These are phyloP conservation scores for Saccostrea cuccullata DNA, from an alignment of 1,140 invertebrate species.

Conservation along the genomic window DNA sequence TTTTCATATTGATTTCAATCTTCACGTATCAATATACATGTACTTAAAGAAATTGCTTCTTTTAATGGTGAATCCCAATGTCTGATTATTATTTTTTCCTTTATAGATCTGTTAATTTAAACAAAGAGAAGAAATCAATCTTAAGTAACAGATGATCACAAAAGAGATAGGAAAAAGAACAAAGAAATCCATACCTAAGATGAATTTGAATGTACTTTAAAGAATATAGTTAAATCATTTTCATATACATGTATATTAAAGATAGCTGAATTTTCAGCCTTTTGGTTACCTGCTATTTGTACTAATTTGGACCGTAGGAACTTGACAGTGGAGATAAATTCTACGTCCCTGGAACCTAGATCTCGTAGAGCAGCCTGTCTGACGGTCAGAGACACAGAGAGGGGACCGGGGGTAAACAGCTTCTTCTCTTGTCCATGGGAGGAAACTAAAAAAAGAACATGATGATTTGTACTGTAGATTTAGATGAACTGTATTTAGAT, in stretches of 20 bases:
- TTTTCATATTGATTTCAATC: too few relatives aligned
- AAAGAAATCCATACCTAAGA: background rate
- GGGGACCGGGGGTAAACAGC: constrained; percentile 81
- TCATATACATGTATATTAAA: background rate
- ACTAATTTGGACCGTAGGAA: constrained; percentile 77
- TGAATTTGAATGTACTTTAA: background rate
- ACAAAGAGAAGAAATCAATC: too few relatives aligned
- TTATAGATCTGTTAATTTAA: too few relatives aligned
- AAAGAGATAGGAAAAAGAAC: background rate
- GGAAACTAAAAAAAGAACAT: background rate
- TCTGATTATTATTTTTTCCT: too few relatives aligned
- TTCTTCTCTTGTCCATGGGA: constrained; percentile 71
- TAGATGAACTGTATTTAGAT: too few relatives aligned
- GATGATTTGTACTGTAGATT: too few relatives aligned
- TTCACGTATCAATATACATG: too few relatives aligned
- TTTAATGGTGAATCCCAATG: too few relatives aligned
- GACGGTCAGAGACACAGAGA: constrained; percentile 78
- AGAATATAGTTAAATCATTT: too few relatives aligned
- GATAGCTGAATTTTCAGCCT: background rate
- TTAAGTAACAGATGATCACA: too few relatives aligned
- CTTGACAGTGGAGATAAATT: constrained; percentile 78
- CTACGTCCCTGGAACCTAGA: constrained; percentile 79
- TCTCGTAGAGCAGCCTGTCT: constrained; percentile 79
- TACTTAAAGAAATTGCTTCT: too few relatives aligned
- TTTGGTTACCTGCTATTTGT: constrained; percentile 79